Conservation (phyloP, 2,888 invertebrate genomes). For the Spisula subtruncata region DNA sequence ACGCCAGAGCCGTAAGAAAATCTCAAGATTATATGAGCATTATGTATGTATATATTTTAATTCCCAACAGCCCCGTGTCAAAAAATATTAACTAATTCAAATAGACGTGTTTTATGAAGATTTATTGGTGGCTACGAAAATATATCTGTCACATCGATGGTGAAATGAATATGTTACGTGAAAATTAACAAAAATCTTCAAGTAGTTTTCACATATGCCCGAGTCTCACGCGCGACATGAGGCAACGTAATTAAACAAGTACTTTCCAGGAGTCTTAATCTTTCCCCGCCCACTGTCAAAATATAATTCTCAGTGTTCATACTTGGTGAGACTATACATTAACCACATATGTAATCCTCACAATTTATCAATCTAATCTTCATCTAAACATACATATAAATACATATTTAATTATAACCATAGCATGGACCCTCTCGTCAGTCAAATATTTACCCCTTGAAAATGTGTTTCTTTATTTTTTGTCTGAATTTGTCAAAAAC, state of each 20-base stretch:
- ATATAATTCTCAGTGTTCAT: not conserved
- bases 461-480: not conserved
- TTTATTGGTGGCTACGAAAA: not conserved
- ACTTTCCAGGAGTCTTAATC: not conserved
- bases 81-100: not conserved
- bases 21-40: not conserved
- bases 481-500: not conserved
- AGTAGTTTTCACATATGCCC: constrained; percentile 22
- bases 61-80: not conserved
- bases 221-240: not conserved
- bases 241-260: not conserved
- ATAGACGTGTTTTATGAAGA: constrained; percentile 11
- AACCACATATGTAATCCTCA: not conserved
- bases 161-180: constrained; percentile 20
- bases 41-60: not conserved
- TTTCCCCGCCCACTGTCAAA: not conserved
- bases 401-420: not conserved
- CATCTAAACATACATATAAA: not conserved
- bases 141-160: not conserved
- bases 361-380: not conserved
- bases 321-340: not conserved
- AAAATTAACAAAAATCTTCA: constrained; percentile 22
- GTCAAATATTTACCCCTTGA: not conserved
- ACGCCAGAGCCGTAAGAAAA: not conserved
- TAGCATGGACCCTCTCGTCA: not conserved